Evolutionary conservation across 92 coral and sea anemone genomes (phyloP), one percentile per base, ranked within the genome.

Genomic region (Zoanthus sansibaricus): DNA sequence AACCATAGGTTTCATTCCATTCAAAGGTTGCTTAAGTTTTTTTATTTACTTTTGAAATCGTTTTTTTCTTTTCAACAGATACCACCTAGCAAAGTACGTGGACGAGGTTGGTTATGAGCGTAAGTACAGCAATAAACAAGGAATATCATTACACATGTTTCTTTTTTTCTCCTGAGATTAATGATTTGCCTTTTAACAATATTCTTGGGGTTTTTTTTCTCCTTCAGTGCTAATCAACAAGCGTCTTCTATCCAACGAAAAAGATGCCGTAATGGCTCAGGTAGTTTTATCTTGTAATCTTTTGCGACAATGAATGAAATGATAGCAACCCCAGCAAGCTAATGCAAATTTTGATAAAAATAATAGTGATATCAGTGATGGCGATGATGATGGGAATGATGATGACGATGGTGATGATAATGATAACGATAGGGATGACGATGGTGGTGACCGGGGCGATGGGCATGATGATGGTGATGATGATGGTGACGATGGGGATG

Each of bases 71-170:
- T 69, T 33, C 6, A 80, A 16, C 89, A 97, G 99, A 91, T 96
- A 91, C 89, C 93, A 93, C 82, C 80, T 95, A 76, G 91, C 96
- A 42, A 94, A 95, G 83, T 97, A 95, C 71, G 94, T 97, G 77
- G 93, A 93, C 87, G 98, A 97, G 64, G 98, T 97, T 17, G 98
- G 97, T 48, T 95, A 97, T 61, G 99, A 97, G 86, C 86, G 99
- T 97, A 83, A 90, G 99, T 92, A 1, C 21, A 20, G 1, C 17
- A 1, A 9, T 2, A 20, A 14, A 9, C 6, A 3, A 30, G 11
- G 7, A 49, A 7, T 3, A 11, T 7, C 12, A 49, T 49, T 49
- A 7, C 7, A 49, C 55, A 6, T 9, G 12, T 7, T 49, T 7
- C 7, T 1, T 49, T 7, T 62, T 62, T 62, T 20, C 25, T 16